Percentiles rank a stretch among this genome's conserved stretches.
phyloP scores from a whole-genome alignment of 2,797 vertebrate genomes.

The Leucoraja ocellata region DNA sequence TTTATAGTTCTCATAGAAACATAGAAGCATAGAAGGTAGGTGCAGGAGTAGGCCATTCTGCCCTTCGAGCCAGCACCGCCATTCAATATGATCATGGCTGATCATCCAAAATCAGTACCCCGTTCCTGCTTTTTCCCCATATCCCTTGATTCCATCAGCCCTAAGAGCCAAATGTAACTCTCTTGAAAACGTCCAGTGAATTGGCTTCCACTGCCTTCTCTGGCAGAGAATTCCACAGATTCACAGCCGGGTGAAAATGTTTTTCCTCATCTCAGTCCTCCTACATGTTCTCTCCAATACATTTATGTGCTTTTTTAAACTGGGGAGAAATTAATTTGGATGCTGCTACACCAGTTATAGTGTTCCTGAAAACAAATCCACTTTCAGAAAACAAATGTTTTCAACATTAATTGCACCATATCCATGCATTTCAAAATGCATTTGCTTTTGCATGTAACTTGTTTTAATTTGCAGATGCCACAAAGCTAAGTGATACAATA shows the following conservation, averaged over 20 bases:
- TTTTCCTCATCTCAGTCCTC: background rate
- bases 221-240: too few species aligned
- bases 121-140: too few species aligned
- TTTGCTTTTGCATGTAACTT: background rate
- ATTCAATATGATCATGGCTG: too few species aligned
- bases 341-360: background rate
- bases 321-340: background rate
- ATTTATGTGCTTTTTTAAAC: background rate
- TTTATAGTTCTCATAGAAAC: background rate
- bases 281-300: background rate
- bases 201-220: too few species aligned
- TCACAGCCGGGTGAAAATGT: too few species aligned
- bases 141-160: too few species aligned
- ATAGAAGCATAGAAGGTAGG: too few species aligned
- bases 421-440: background rate
- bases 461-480: background rate
- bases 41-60: too few species aligned
- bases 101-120: too few species aligned
- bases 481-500: background rate
- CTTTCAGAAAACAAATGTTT: background rate
- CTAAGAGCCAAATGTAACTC: too few species aligned
- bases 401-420: background rate
- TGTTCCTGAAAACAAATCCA: background rate
- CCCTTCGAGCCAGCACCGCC: too few species aligned
- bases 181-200: too few species aligned